These are phyloP conservation scores for Hypanus sabinus DNA, from an alignment of 2,113 vertebrate genomes.

Conservation along the genomic window DNA sequence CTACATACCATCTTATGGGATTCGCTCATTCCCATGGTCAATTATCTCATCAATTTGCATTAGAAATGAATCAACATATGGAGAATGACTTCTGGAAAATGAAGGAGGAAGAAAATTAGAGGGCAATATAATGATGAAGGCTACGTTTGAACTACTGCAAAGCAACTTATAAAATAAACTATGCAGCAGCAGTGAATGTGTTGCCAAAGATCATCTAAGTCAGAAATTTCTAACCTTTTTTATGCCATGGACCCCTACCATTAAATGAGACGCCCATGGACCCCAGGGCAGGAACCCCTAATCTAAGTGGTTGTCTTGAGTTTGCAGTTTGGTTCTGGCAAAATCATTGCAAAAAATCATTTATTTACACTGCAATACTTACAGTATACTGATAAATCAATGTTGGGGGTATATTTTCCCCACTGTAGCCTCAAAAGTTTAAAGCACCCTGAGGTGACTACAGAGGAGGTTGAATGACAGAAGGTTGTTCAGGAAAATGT, in stretches of 20 bases:
- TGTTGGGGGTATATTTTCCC: too few relatives aligned
- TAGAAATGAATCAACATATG: neutral
- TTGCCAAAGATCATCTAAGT: neutral
- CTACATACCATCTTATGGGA: neutral
- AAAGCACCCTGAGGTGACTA: too few relatives aligned
- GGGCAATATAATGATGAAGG: neutral
- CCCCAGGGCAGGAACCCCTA: too few relatives aligned
- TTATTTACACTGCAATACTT: neutral
- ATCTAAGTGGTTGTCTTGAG: neutral
- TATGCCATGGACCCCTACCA: too few relatives aligned
- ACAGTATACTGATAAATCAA: too few relatives aligned
- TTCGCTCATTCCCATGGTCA: neutral
- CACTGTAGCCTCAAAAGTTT: too few relatives aligned
- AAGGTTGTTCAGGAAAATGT: too few relatives aligned
- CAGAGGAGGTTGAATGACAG: too few relatives aligned
- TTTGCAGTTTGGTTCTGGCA: neutral
- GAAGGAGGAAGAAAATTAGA: neutral
- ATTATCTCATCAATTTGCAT: neutral
- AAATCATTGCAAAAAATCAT: neutral
- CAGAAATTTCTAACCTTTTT: too few relatives aligned
- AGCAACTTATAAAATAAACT: neutral
- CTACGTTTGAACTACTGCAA: neutral
- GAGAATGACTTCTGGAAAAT: neutral
- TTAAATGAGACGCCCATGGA: too few relatives aligned
- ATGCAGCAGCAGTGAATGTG: neutral